These are phyloP conservation scores for Graphium colonna DNA, from an alignment of 2,888 invertebrate species.

Conservation along the genomic window DNA sequence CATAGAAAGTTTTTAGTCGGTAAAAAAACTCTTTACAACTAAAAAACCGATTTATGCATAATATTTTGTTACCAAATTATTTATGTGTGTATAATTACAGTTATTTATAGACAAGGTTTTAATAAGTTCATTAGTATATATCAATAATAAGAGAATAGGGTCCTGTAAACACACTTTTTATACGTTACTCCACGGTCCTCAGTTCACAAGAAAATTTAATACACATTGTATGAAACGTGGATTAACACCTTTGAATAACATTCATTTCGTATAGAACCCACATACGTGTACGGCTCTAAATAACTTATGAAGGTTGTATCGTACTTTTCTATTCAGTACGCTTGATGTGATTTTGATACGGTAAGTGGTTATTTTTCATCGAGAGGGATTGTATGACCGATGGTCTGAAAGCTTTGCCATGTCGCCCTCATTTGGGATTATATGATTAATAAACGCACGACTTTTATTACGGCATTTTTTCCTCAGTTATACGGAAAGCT, in stretches of 20 bases:
- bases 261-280: conserved; percentile 2
- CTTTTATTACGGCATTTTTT: conserved; percentile 4
- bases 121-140: no score
- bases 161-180: no score
- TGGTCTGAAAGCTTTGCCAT: conserved; percentile 72
- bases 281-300: conserved; percentile 4
- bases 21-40: no score
- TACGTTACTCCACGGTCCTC: no score
- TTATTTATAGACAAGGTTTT: no score
- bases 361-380: conserved; percentile 75
- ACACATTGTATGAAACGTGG: not conserved
- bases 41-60: no score
- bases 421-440: conserved; percentile 36
- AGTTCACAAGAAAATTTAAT: no score
- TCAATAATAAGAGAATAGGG: no score
- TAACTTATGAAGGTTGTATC: conserved; percentile 18
- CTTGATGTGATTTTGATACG: conserved; percentile 52
- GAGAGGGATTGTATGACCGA: conserved; percentile 68
- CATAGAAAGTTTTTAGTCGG: no score
- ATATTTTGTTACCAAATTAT: no score
- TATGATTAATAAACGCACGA: conserved; percentile 16
- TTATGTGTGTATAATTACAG: no score
- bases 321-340: conserved; percentile 10
- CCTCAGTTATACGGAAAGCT: no score
- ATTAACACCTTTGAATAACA: not conserved